A percentile compares a stretch with the other conserved stretches of the same genome.
Evolutionary conservation across 2,888 invertebrate genomes (phyloP).

Genomic region (Pristionchus entomophagus): DNA sequence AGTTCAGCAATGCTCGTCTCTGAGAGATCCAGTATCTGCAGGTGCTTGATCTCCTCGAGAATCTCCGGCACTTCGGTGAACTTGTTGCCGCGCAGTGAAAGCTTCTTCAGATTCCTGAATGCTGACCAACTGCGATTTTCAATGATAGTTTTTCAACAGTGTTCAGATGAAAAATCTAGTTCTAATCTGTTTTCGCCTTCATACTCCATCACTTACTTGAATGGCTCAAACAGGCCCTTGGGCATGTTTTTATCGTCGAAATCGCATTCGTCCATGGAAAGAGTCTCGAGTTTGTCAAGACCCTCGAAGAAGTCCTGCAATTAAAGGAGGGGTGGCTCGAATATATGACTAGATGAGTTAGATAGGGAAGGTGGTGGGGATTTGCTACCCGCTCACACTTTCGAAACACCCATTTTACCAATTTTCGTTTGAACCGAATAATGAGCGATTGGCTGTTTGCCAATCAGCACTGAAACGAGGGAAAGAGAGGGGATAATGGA

Average conservation of each 20-base stretch:
- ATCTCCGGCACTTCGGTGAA: conserved; percentile 61
- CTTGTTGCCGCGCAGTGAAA: conserved; percentile 64
- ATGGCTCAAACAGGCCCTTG: conserved; percentile 61
- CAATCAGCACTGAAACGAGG: no score
- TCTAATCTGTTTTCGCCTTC: background rate
- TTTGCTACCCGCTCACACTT: no score
- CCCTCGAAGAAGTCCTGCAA: conserved; percentile 58
- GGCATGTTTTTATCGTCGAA: conserved; percentile 54
- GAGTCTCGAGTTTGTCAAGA: conserved; percentile 60
- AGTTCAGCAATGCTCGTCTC: conserved; percentile 60
- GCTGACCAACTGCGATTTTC: background rate
- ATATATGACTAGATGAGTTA: no score
- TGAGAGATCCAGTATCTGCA: conserved; percentile 61
- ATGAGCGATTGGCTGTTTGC: no score
- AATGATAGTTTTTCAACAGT: background rate
- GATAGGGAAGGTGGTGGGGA: no score
- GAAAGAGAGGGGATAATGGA: no score
- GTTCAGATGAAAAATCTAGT: background rate
- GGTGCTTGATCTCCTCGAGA: conserved; percentile 53
- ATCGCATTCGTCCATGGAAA: conserved; percentile 66
- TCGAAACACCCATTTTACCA: no score
- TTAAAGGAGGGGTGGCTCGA: no score
- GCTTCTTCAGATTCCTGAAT: conserved; percentile 61
- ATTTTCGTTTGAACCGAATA: no score
- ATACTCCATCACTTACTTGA: conserved; percentile 67